phyloP scores from a whole-genome alignment of 2,797 vertebrate species.

The Antrozous pallidus region DNA sequence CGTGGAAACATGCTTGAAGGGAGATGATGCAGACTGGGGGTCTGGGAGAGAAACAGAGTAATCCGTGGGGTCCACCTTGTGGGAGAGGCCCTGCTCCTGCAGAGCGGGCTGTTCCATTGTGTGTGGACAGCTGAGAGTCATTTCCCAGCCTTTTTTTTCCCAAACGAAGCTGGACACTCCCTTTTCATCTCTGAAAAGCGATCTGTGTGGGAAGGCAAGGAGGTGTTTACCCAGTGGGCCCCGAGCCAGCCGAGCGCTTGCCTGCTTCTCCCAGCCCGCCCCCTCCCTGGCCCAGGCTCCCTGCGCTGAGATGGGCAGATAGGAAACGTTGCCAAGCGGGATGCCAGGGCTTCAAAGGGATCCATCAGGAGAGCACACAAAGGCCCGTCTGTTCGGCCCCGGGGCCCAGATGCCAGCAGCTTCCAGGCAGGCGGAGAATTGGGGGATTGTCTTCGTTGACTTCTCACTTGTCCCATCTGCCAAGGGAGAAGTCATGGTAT shows the following conservation, averaged over 20 bases:
- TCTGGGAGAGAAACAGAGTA: background rate
- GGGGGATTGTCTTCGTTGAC: conserved; percentile 70
- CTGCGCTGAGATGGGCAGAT: conserved; percentile 78
- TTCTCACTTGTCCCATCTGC: conserved; percentile 68
- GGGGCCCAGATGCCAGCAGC: conserved; percentile 65
- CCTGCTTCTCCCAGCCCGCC: conserved; percentile 57
- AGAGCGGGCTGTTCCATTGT: conserved; percentile 6
- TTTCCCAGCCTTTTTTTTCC: conserved; percentile 63
- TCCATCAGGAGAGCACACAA: conserved; percentile 76
- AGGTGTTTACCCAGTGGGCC: conserved; percentile 63
- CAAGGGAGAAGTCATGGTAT: background rate
- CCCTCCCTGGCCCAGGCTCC: conserved; percentile 67
- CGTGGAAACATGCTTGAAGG: background rate
- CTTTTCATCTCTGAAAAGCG: conserved; percentile 60
- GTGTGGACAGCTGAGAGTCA: conserved; percentile 67
- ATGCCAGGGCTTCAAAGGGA: conserved; percentile 81
- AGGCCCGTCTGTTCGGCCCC: conserved; percentile 76
- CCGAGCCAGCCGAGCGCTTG: conserved; percentile 59
- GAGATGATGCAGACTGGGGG: background rate
- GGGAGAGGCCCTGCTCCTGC: background rate
- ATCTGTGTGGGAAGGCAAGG: conserved; percentile 60
- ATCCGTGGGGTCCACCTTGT: background rate
- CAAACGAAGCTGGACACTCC: conserved; percentile 56
- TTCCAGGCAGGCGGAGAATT: conserved; percentile 61
- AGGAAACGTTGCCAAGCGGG: conserved; percentile 77